phyloP scores from a whole-genome alignment of 2,797 vertebrate species.

The Hydrophis major region DNA sequence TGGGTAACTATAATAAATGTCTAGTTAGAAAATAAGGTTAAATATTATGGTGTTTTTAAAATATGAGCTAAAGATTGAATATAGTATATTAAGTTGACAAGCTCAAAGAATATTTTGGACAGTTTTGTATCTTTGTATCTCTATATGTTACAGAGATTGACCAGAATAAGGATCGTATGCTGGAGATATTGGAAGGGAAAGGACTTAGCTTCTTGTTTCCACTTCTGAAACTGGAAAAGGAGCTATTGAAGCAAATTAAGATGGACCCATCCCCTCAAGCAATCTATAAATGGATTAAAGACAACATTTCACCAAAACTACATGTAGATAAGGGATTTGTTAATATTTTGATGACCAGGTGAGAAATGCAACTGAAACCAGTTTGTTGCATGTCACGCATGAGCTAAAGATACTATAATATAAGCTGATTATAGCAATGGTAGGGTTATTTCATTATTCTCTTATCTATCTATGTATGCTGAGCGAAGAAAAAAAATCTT shows the following conservation, averaged over 20 bases:
- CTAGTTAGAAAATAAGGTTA: not conserved
- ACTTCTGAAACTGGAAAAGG: conserved; percentile 97
- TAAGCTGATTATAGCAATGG: not conserved
- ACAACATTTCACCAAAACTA: conserved; percentile 97
- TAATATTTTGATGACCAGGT: conserved; percentile 99
- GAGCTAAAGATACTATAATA: not conserved
- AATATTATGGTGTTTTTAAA: not conserved
- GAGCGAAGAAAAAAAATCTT: not conserved
- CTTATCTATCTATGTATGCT: not conserved
- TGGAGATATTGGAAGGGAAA: conserved; percentile 98
- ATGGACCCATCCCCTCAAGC: conserved; percentile 95
- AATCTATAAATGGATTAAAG: conserved; percentile 99
- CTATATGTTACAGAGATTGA: conserved; percentile 83
- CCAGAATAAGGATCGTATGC: conserved; percentile 98
- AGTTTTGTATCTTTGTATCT: not conserved
- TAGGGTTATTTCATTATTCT: not conserved
- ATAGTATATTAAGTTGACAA: not conserved
- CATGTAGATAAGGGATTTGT: conserved; percentile 98
- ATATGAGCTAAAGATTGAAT: not conserved
- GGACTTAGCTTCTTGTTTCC: conserved; percentile 97
- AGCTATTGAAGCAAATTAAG: conserved; percentile 94
- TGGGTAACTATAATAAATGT: not conserved
- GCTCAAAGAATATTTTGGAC: not conserved
- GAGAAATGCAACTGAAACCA: conserved; percentile 17
- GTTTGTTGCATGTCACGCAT: not conserved